Percentiles rank a stretch among this genome's conserved stretches.
phyloP scores from a whole-genome alignment of 2,113 vertebrate species.

The Thymallus thymallus region DNA sequence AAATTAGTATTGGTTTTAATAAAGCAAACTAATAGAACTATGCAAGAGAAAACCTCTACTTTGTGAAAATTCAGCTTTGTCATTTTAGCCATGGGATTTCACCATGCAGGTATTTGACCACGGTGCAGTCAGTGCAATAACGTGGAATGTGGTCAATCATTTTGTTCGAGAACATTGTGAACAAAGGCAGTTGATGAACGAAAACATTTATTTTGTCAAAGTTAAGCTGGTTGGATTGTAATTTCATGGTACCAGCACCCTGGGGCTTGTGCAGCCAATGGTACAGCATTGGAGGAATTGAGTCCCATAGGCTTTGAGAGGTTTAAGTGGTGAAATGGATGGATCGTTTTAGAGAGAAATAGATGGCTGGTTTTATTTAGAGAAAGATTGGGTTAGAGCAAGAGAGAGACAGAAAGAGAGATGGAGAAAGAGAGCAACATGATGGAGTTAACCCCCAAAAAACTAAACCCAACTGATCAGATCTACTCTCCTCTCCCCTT shows the following conservation, averaged over 20 bases:
- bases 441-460: conserved; percentile 12
- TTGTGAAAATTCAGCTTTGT: too few species aligned
- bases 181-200: too few species aligned
- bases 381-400: conserved; percentile 35
- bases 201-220: not conserved
- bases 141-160: too few species aligned
- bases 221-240: not conserved
- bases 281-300: not conserved
- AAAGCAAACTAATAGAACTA: too few species aligned
- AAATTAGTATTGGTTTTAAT: too few species aligned
- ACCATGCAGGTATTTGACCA: too few species aligned
- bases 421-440: conserved; percentile 28
- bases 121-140: too few species aligned
- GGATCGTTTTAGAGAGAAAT: conserved; percentile 21
- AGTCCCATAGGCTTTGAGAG: conserved; percentile 10
- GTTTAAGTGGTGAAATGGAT: conserved; percentile 34
- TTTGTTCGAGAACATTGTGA: too few species aligned
- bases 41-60: not conserved
- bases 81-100: too few species aligned
- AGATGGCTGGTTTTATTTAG: conserved; percentile 44
- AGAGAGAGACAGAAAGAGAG: conserved; percentile 41
- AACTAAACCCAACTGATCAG: conserved; percentile 38
- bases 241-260: conserved; percentile 8
- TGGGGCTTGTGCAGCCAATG: not conserved
- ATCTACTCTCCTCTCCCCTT: not conserved